Percentiles rank a stretch among this genome's conserved stretches.
Evolutionary conservation across 1,140 invertebrate species (phyloP).

Genomic region (Drosophila chauvacae): DNA sequence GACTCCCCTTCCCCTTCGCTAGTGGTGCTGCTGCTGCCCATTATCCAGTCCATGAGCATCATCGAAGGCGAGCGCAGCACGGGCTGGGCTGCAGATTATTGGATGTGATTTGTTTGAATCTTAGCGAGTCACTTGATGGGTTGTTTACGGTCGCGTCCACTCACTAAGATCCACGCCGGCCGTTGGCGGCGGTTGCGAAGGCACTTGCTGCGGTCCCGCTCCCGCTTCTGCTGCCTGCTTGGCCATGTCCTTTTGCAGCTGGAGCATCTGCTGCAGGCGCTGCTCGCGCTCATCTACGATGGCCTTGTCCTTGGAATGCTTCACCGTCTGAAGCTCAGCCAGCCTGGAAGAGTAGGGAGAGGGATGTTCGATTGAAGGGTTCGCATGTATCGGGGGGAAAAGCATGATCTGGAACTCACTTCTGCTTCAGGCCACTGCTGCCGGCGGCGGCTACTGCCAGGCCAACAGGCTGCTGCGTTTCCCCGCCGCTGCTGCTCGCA

Average conservation of each 20-base stretch:
- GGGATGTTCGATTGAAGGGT: too few relatives aligned
- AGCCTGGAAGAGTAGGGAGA: slow-evolving; percentile 84
- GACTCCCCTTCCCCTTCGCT: slow-evolving; percentile 47
- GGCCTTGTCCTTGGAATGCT: slow-evolving; percentile 89
- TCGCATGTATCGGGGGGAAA: too few relatives aligned
- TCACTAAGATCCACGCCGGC: slow-evolving; percentile 87
- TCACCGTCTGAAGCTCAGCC: slow-evolving; percentile 89
- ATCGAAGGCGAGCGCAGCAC: slow-evolving; percentile 89
- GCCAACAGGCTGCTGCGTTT: slow-evolving; percentile 10
- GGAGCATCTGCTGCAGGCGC: slow-evolving; percentile 90
- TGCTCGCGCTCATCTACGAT: slow-evolving; percentile 90
- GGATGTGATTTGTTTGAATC: neutral
- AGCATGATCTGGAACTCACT: slow-evolving; percentile 47
- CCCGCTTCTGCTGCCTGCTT: slow-evolving; percentile 87
- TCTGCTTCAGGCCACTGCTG: slow-evolving; percentile 72
- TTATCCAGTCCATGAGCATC: slow-evolving; percentile 91
- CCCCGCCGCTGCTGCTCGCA: slow-evolving; percentile 14
- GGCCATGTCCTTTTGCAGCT: slow-evolving; percentile 89
- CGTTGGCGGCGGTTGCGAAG: slow-evolving; percentile 86
- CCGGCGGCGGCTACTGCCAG: slow-evolving; percentile 16
- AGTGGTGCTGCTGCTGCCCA: slow-evolving; percentile 86
- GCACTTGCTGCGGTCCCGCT: slow-evolving; percentile 86
- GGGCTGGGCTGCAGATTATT: slow-evolving; percentile 87
- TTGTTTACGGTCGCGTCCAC: slow-evolving; percentile 3
- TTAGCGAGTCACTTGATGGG: neutral